Evolutionary conservation across 2,888 invertebrate genomes (phyloP).

Genomic region (Frankliniella intonsa): DNA sequence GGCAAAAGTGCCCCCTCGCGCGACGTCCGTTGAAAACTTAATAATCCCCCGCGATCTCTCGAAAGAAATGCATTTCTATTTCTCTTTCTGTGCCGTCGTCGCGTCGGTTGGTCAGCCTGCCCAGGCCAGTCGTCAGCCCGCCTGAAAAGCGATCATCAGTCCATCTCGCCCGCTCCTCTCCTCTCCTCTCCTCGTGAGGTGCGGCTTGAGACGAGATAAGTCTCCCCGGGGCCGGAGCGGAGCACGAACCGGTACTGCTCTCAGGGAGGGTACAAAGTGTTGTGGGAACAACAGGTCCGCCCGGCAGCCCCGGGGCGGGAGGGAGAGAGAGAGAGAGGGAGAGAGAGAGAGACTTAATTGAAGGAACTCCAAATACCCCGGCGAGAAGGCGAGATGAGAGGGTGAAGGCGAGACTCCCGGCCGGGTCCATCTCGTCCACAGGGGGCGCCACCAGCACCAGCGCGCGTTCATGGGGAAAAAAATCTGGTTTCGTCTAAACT

Average conservation of each 20-base stretch:
- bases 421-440: not conserved
- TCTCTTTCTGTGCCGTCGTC: not conserved
- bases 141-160: conserved; percentile 24
- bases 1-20: too few relatives aligned
- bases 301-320: not conserved
- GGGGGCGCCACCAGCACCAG: not conserved
- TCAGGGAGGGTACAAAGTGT: conserved; percentile 9
- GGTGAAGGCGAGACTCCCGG: not conserved
- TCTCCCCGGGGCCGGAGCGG: not conserved
- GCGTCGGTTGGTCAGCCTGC: too few relatives aligned
- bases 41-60: too few relatives aligned
- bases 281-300: conserved; percentile 7
- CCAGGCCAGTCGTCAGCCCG: too few relatives aligned
- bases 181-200: not conserved
- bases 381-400: not conserved
- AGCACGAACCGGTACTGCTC: conserved; percentile 11
- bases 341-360: conserved; percentile 11
- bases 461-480: not conserved
- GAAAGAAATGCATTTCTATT: not conserved
- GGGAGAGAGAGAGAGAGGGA: not conserved
- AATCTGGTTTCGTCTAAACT: too few relatives aligned
- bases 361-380: conserved; percentile 12
- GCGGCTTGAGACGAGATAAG: not conserved
- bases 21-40: too few relatives aligned
- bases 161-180: not conserved